Conservation (phyloP, 2,888 invertebrate genomes). For the Cryptus armator region DNA sequence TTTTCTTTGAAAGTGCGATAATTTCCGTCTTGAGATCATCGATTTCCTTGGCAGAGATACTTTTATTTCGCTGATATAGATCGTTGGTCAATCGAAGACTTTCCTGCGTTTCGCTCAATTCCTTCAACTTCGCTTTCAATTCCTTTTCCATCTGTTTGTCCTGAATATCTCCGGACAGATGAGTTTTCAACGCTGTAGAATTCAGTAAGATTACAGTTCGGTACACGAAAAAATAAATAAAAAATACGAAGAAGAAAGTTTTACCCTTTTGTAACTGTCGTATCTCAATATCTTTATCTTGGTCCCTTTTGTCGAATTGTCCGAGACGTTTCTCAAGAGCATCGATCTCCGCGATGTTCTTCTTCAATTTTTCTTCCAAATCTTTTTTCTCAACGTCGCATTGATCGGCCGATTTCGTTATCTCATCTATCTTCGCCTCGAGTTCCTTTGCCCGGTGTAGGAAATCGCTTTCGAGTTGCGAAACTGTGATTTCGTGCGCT, state of each 20-base stretch:
- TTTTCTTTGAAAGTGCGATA: constrained; percentile 33
- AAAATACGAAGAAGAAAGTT: constrained; percentile 5
- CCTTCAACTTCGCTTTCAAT: constrained; percentile 74
- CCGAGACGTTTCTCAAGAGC: constrained; percentile 66
- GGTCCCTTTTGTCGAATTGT: constrained; percentile 66
- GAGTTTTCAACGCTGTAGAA: constrained; percentile 53
- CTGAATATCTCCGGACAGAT: constrained; percentile 41
- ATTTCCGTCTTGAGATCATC: constrained; percentile 21
- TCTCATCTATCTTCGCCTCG: constrained; percentile 45
- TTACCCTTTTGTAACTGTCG: constrained; percentile 77
- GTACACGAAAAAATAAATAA: constrained; percentile 3
- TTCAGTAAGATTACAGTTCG: constrained; percentile 56
- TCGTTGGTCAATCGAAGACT: constrained; percentile 62
- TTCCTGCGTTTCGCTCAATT: constrained; percentile 71
- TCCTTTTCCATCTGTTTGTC: constrained; percentile 74
- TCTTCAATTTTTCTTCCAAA: constrained; percentile 55
- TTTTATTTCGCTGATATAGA: constrained; percentile 63
- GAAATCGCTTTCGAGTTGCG: constrained; percentile 9
- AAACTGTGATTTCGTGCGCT: constrained; percentile 43
- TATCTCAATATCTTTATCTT: constrained; percentile 80
- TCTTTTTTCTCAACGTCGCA: constrained; percentile 55
- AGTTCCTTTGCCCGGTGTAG: constrained; percentile 10
- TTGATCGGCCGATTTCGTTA: constrained; percentile 42
- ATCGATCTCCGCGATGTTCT: constrained; percentile 56
- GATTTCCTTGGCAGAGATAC: constrained; percentile 47